Base-by-base conservation (phyloP, 2,797 vertebrate species). In the Hippoglossus hippoglossus region DNA sequence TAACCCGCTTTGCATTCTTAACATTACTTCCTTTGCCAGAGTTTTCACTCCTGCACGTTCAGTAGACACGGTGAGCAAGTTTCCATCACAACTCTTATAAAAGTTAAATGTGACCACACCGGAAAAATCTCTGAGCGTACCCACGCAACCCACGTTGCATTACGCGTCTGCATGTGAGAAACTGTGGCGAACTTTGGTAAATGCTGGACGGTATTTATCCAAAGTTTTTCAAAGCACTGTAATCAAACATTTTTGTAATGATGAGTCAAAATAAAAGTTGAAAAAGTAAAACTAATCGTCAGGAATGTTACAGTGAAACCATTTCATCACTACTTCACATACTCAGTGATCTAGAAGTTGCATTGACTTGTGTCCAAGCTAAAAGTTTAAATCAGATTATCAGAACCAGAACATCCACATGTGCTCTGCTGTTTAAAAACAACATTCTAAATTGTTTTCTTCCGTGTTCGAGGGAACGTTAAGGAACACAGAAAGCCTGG, bases 371-470 rank as follows among this genome's bases (percentile, higher is more conserved):
- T 39, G 36, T 39, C 11, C 12, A 13, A 12, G 12, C 12, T 39
- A 13, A 13, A 39, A 39, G 10, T 12, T 12, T 10, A 0, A 81
- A 81, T 52, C 46, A 54, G 47, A 65, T 34, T 46, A 25, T 13
- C 21, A 68, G 6, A 46, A 46, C 2, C 44, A 51, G 26, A 62
- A 34, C 28, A 62, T 75, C 51, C 28, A 24, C 10, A n/a, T 28
- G 12, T 39, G 18, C 8, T 51, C 2, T 63, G 26, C n/a, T 19
- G 18, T 44, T 39, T 5, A 8, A 53, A 19, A 24, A 22, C 15
- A 10, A 18, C 1, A 21, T 34, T 1, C 19, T 18, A 44, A 5
- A 10, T 12, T 3, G 11, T 68, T 22, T n/a, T 18, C 10, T 44
- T 28, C 19, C 2, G 51, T 15, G 8, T 60, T 11, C 9, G 9